Conservation (phyloP, 2,797 vertebrate genomes). For the Tadarida brasiliensis region DNA sequence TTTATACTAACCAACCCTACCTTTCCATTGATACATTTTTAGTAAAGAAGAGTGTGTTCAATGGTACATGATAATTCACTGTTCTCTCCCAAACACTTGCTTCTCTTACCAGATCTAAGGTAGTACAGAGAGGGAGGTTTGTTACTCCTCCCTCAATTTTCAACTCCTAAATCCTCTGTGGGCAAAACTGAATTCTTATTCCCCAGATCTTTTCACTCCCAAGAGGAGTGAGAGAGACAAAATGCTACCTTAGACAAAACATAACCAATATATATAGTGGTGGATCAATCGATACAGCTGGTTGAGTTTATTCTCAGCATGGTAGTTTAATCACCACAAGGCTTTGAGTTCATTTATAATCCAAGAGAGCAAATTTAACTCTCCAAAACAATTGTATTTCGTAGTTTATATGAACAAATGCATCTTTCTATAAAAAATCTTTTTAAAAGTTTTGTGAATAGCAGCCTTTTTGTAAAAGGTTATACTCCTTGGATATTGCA, state of each 20-base stretch:
- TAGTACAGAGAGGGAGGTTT: background rate
- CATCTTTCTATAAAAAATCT: background rate
- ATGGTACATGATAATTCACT: background rate
- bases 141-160: background rate
- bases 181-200: background rate
- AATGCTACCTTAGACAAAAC: background rate
- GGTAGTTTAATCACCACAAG: background rate
- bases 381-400: background rate
- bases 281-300: background rate
- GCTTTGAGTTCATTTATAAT: background rate
- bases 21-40: background rate
- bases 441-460: background rate
- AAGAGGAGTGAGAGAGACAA: background rate
- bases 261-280: background rate
- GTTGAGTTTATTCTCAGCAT: background rate
- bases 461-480: background rate
- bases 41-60: background rate
- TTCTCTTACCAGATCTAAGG: background rate
- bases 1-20: background rate
- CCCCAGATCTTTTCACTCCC: background rate
- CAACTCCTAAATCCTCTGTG: background rate
- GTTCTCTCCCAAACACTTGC: background rate
- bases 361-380: constrained; percentile 5
- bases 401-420: constrained; percentile 26
- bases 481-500: background rate